Percentiles rank a stretch among this genome's conserved stretches.
phyloP scores from a whole-genome alignment of 2,797 vertebrate species.

The Dermochelys coriacea region DNA sequence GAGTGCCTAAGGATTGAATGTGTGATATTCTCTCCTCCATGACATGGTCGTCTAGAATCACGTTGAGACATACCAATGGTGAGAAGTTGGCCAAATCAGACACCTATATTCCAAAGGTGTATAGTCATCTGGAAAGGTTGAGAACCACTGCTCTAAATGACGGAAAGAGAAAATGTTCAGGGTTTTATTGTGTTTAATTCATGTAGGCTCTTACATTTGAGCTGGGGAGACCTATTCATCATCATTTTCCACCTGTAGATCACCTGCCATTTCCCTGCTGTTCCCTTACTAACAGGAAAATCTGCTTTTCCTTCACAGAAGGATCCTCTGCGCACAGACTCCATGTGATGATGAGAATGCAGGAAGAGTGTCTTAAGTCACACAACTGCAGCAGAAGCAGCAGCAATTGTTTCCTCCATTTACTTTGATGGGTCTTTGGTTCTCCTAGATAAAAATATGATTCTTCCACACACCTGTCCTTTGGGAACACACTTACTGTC shows the following conservation, averaged over 20 bases:
- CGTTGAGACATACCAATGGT: too few species aligned
- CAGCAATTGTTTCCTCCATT: slow-evolving; percentile 3
- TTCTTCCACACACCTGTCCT: slow-evolving; percentile 2
- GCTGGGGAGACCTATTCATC: not conserved
- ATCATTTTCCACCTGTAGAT: not conserved
- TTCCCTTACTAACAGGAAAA: not conserved
- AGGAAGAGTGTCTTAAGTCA: not conserved
- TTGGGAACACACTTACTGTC: slow-evolving; percentile 46
- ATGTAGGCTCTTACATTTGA: not conserved
- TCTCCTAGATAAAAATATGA: not conserved
- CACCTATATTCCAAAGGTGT: too few species aligned
- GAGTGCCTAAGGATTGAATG: not conserved
- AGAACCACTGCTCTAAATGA: not conserved
- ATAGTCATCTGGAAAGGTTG: too few species aligned
- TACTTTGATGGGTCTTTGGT: slow-evolving; percentile 5
- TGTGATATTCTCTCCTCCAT: not conserved
- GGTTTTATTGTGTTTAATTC: not conserved
- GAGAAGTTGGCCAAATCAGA: not conserved
- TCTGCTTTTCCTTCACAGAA: not conserved
- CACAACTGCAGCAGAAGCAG: not conserved
- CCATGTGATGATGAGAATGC: not conserved
- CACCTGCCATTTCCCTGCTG: not conserved
- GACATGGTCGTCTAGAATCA: not conserved
- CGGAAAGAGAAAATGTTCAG: not conserved
- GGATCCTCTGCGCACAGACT: not conserved